Percentiles rank a stretch among this genome's conserved stretches.
Evolutionary conservation across 2,797 vertebrate genomes (phyloP).

Genomic region (Darevskia mixta): DNA sequence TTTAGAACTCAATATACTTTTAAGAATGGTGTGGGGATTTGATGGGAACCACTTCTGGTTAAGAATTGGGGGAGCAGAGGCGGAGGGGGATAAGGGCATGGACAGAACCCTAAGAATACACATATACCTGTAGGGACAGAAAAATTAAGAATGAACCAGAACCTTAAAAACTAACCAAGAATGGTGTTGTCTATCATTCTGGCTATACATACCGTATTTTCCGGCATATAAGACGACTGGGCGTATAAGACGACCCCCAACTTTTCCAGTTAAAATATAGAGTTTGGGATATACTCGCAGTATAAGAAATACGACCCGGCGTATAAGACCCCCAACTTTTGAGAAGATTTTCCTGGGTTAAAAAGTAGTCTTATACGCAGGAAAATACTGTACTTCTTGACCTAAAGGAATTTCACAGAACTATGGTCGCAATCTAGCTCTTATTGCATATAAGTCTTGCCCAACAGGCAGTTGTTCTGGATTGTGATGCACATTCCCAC

Average conservation of each 20-base stretch:
- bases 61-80: neutral
- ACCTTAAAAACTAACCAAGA: neutral
- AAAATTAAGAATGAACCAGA: neutral
- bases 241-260: no score
- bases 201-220: neutral
- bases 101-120: no score
- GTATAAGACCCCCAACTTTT: no score
- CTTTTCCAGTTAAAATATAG: no score
- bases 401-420: neutral
- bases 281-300: no score
- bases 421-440: neutral
- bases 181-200: neutral
- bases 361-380: no score
- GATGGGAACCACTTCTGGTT: neutral
- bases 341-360: no score
- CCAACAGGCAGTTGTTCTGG: neutral
- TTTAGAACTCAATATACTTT: neutral
- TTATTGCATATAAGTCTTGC: neutral
- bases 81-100: neutral
- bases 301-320: no score
- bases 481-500: neutral
- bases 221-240: no score
- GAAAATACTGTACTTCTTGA: no score
- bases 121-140: no score
- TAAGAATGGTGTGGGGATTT: neutral